A percentile compares a stretch with the other conserved stretches of the same genome.
Evolutionary conservation across 2,888 invertebrate genomes (phyloP).

Genomic region (Microctonus brassicae): DNA sequence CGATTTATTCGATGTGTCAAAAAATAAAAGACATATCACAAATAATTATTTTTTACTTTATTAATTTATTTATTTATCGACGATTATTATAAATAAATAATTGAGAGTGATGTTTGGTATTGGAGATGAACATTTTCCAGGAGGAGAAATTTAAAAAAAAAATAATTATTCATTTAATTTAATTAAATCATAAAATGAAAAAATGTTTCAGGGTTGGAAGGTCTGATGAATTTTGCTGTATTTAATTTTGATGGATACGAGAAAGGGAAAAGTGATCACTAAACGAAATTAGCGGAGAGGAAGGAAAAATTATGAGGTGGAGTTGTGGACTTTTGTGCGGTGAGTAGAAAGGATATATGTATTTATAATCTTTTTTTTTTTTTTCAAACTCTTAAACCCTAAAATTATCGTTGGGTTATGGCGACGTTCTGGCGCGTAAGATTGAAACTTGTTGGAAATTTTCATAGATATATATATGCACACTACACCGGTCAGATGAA

Average conservation of each 20-base stretch:
- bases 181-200: too few relatives aligned
- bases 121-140: too few relatives aligned
- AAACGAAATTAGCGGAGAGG: not conserved
- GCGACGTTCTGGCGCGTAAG: not conserved
- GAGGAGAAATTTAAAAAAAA: too few relatives aligned
- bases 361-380: too few relatives aligned
- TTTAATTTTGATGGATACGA: too few relatives aligned
- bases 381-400: not conserved
- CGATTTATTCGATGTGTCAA: not conserved
- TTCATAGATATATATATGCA: not conserved
- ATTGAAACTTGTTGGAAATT: not conserved
- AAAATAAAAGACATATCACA: not conserved
- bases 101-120: not conserved
- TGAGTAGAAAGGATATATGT: not conserved
- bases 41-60: not conserved
- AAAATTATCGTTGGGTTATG: conserved; percentile 3
- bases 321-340: not conserved
- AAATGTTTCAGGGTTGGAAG: too few relatives aligned
- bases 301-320: not conserved
- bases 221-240: too few relatives aligned
- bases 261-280: not conserved
- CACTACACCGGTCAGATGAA: not conserved
- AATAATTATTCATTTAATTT: too few relatives aligned
- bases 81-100: not conserved
- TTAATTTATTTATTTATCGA: not conserved